Base-by-base conservation (phyloP, 2,113 vertebrate species). In the Zootoca vivipara region DNA sequence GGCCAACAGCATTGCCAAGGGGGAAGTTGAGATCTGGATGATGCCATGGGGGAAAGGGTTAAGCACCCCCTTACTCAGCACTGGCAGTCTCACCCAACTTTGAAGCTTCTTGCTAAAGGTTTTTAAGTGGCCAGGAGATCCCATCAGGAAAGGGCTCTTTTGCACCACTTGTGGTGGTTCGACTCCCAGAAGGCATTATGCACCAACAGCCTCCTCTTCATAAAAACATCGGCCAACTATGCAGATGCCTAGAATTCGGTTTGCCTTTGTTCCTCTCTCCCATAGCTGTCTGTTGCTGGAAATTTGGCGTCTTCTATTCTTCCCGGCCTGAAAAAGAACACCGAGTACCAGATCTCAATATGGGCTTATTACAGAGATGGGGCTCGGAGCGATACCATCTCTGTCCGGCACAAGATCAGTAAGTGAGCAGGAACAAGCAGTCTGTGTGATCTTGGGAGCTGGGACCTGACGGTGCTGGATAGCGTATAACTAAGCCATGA, bases 291-390 rank as follows among this genome's bases (percentile, higher is more conserved):
- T 4, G 92, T 98, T 0, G 92, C 96, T 64, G 99, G 98, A 8
- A 94, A 95, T 1, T 96, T 97, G 80, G 96, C 94, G 2, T 96
- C 94, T 0, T 97, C 98, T 0, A 52, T 98, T 78, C 95, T 99
- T 93, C 95, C 97, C 24, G 97, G 96, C 3, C 95, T 99, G 94
- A 96, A 97, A 92, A 97, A 97, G 75, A 97, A 97, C 85, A 96
- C 96, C 0, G 98, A 99, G 82, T 99, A 99, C 82, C 98, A 98
- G 93, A 97, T 99, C 88, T 98, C 98, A 46, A 96, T 99, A 89
- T 98, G 98, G 86, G 98, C 98, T 0, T 97, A 98, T 33, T 99
- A 98, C 88, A 96, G 96, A 24, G 98, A 99, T 0, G 98, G 98
- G 20, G 97, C 98, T 88, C 97, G 96, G 90, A 99, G 98, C 0